Evolutionary conservation across 2,113 vertebrate species (phyloP).

Genomic region (Xenopus borealis): DNA sequence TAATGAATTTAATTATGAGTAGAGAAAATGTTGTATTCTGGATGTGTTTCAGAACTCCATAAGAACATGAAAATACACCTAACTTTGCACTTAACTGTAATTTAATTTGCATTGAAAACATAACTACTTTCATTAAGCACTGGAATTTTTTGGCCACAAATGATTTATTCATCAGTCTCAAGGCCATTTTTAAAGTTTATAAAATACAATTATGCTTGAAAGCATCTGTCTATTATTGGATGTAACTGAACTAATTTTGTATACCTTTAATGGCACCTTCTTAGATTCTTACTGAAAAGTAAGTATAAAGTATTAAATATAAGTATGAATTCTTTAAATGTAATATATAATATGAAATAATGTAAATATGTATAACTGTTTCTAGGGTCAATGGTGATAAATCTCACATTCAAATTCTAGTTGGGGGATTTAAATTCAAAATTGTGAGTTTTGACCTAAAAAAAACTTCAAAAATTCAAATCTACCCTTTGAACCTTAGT

Average conservation of each 20-base stretch:
- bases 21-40: constrained; percentile 65
- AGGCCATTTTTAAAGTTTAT: constrained; percentile 79
- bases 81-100: not conserved
- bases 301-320: too few species aligned
- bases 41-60: not conserved
- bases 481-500: too few species aligned
- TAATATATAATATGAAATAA: too few species aligned
- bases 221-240: constrained; percentile 84
- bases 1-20: constrained; percentile 82
- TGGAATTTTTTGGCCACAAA: constrained; percentile 77
- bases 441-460: too few species aligned
- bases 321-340: not conserved
- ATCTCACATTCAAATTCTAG: too few species aligned
- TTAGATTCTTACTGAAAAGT: not conserved
- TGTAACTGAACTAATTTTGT: constrained; percentile 83
- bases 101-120: constrained; percentile 22
- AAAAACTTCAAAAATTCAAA: too few species aligned
- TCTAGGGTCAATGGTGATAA: too few species aligned
- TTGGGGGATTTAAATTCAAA: too few species aligned
- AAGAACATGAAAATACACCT: not conserved
- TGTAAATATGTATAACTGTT: too few species aligned
- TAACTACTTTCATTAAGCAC: constrained; percentile 80
- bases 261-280: not conserved
- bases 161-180: constrained; percentile 91
- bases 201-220: constrained; percentile 86